A percentile compares a stretch with the other conserved stretches of the same genome.
These are phyloP conservation scores for Clarias batrachus DNA, from an alignment of 2,113 vertebrate species.

Conservation along the genomic window DNA sequence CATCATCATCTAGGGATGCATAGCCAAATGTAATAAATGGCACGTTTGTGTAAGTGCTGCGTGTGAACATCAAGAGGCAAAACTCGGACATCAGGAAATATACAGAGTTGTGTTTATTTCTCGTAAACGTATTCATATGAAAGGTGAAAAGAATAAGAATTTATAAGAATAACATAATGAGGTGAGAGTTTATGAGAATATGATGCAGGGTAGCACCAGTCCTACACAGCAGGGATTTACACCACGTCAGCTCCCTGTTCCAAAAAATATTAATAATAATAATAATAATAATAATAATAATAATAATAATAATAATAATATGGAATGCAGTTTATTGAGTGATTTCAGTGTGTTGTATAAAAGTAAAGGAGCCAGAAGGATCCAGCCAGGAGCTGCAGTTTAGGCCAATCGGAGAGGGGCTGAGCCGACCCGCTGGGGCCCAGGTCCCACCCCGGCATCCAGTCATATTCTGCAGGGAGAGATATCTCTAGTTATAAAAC, in stretches of 20 bases:
- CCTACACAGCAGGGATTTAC: slow-evolving; percentile 28
- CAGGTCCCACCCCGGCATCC: slow-evolving; percentile 61
- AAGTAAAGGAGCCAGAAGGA: slow-evolving; percentile 43
- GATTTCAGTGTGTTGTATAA: slow-evolving; percentile 46
- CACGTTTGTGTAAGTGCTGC: neutral
- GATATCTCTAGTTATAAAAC: slow-evolving; percentile 1
- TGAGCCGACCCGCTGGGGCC: slow-evolving; percentile 42
- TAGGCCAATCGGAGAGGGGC: slow-evolving; percentile 10
- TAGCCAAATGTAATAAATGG: slow-evolving; percentile 17
- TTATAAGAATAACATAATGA: slow-evolving; percentile 11
- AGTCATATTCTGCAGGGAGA: slow-evolving; percentile 60
- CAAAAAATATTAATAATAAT: neutral
- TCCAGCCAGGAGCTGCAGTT: slow-evolving; percentile 35
- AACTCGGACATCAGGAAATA: neutral
- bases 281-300: neutral
- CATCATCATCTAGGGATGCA: slow-evolving; percentile 33
- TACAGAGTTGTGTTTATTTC: slow-evolving; percentile 15
- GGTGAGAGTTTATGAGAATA: neutral
- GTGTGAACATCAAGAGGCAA: neutral
- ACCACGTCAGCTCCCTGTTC: neutral
- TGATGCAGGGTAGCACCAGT: slow-evolving; percentile 21
- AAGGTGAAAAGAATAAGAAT: slow-evolving; percentile 24
- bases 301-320: neutral
- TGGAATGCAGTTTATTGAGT: slow-evolving; percentile 7
- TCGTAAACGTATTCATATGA: slow-evolving; percentile 16